phyloP scores from a whole-genome alignment of 2,797 vertebrate species.

The Halcyon chelicuti region DNA sequence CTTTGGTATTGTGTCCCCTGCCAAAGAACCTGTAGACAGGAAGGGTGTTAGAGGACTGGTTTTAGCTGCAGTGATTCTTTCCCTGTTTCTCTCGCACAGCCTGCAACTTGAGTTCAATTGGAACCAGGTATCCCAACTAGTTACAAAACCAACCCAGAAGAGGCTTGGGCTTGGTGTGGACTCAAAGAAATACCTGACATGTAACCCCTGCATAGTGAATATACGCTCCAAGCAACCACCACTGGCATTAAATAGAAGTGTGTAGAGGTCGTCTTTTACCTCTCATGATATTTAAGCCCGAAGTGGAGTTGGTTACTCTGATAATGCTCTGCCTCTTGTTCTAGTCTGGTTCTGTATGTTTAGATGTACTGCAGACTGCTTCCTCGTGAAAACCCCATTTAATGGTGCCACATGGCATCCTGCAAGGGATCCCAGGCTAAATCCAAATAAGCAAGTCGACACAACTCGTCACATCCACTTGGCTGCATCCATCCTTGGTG shows the following conservation, averaged over 20 bases:
- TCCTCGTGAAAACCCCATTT: not conserved
- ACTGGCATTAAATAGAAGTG: not conserved
- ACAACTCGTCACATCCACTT: accelerated
- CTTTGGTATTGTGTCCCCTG: not conserved
- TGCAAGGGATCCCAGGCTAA: not conserved
- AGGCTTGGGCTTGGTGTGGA: not conserved
- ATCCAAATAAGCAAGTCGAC: not conserved
- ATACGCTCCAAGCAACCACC: not conserved
- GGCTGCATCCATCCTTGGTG: not conserved
- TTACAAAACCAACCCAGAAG: not conserved
- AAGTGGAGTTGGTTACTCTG: not conserved
- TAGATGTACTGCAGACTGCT: not conserved
- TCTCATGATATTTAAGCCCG: not conserved
- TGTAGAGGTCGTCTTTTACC: not conserved
- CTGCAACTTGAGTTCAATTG: not conserved
- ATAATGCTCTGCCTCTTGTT: not conserved
- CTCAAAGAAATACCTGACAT: accelerated
- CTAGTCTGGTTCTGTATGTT: not conserved
- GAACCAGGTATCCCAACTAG: not conserved
- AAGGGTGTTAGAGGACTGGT: not conserved
- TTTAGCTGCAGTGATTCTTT: not conserved
- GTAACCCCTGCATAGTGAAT: not conserved
- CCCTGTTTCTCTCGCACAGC: not conserved
- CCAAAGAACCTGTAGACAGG: not conserved
- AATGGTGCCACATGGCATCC: not conserved